phyloP scores from a whole-genome alignment of 1,140 invertebrate species.

The Nymphalis io region DNA sequence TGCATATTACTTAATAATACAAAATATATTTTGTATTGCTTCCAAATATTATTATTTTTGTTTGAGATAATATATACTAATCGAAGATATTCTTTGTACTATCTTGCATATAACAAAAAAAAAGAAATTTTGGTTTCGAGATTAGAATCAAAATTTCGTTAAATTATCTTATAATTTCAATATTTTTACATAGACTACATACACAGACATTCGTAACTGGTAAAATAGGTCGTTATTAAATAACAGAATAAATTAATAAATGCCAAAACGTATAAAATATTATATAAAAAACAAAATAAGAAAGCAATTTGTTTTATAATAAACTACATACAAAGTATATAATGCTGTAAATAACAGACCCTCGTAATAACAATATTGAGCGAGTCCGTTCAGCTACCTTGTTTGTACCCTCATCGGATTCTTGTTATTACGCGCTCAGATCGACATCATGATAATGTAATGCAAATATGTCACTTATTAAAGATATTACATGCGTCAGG shows the following conservation, averaged over 20 bases:
- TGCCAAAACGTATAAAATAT: background rate
- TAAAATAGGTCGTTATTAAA: too few relatives aligned
- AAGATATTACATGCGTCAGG: conserved; percentile 19
- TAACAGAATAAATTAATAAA: background rate
- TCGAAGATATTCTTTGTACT: too few relatives aligned
- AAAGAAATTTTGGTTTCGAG: too few relatives aligned
- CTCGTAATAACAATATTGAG: conserved; percentile 34
- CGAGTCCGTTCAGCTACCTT: conserved; percentile 39
- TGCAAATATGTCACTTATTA: conserved; percentile 32
- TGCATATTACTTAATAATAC: too few relatives aligned
- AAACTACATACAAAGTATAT: conserved; percentile 4
- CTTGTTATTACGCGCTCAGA: conserved; percentile 44
- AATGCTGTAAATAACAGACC: conserved; percentile 28
- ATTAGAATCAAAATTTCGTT: too few relatives aligned
- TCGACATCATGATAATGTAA: conserved; percentile 30
- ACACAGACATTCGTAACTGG: too few relatives aligned
- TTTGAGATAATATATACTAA: too few relatives aligned
- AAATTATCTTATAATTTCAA: too few relatives aligned
- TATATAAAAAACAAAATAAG: background rate
- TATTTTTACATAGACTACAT: too few relatives aligned
- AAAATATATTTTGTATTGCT: too few relatives aligned
- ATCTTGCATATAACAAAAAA: too few relatives aligned
- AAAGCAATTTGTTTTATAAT: conserved; percentile 19
- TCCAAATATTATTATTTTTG: too few relatives aligned
- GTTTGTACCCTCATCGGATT: conserved; percentile 43